Evolutionary conservation across 2,888 invertebrate species (phyloP), one percentile per base, ranked within the genome.

Genomic region (Pheosia tremula): DNA sequence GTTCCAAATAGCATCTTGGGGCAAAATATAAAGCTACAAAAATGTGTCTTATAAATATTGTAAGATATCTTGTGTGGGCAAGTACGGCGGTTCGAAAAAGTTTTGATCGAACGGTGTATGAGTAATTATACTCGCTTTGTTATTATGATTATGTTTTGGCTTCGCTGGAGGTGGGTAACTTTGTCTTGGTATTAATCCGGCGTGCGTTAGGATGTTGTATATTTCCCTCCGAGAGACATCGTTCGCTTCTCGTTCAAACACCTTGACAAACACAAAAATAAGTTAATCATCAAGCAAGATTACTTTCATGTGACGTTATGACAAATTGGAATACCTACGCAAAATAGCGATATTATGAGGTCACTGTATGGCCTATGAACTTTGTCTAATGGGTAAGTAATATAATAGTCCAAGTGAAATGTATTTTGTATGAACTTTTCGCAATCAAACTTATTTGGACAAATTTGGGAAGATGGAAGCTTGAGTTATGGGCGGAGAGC

Each of bases 171-270:
- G 52, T 3, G 62, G 57, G 38, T 57, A 69, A 9, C n/a, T 53
- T 57, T 78, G 74, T 50, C 94, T 83, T 39, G 91, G 88, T 56
- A 96, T 88, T 38, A 96, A 86, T 3, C 96, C 96, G 0, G 96
- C 96, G 81, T 96, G 96, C 0, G 95, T 94, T 56, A 96, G 86
- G 50, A 96, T 94, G 58, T 94, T 94, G 85, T 95, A 95, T 68
- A 96, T 96, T 80, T 95, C 94, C 56, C 90, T 88, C 36, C 96
- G 93, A n/a, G 95, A 85, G 56, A 96, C 95, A 67, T 93, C 90
- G 71, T 95, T 95, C 3, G 96, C 93, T 69, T 95, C 95, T 41
- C 96, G 88, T 55, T 94, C 92, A 71, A 86, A 91, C 4, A 96
- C 95, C 95, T 95, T 74, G 0, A 78, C 81, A 59, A 37, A 41